Evolutionary conservation across 2,797 vertebrate genomes (phyloP).

Genomic region (Galagoides demidoff): DNA sequence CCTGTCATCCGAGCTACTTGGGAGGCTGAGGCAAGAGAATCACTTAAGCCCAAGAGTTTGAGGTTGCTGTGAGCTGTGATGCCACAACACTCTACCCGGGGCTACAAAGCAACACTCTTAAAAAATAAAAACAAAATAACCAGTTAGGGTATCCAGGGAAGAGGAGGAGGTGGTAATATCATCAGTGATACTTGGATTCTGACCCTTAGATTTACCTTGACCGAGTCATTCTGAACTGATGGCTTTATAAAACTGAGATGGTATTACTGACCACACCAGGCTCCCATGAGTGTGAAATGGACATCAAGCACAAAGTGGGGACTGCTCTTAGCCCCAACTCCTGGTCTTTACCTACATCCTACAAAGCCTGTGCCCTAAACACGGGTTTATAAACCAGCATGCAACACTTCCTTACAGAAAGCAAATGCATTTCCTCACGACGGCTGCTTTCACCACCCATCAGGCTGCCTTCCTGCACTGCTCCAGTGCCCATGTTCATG

Average conservation of each 20-base stretch:
- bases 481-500: not conserved
- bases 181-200: not conserved
- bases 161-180: not conserved
- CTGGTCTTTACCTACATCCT: not conserved
- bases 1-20: too few species aligned
- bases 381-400: not conserved
- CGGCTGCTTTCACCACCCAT: not conserved
- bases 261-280: not conserved
- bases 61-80: too few species aligned
- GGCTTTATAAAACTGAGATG: not conserved
- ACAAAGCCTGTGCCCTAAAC: fast-evolving
- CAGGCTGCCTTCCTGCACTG: not conserved
- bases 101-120: too few species aligned
- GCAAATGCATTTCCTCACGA: not conserved
- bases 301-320: not conserved
- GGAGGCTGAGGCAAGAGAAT: too few species aligned
- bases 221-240: not conserved
- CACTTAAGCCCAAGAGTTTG: too few species aligned
- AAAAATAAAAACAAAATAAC: too few species aligned
- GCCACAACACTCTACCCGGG: too few species aligned
- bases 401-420: fast-evolving
- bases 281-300: not conserved
- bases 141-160: not conserved
- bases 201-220: not conserved
- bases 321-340: not conserved